These are phyloP conservation scores for Erythrocercus mccallii DNA, from an alignment of 2,113 vertebrate species.

Conservation along the genomic window DNA sequence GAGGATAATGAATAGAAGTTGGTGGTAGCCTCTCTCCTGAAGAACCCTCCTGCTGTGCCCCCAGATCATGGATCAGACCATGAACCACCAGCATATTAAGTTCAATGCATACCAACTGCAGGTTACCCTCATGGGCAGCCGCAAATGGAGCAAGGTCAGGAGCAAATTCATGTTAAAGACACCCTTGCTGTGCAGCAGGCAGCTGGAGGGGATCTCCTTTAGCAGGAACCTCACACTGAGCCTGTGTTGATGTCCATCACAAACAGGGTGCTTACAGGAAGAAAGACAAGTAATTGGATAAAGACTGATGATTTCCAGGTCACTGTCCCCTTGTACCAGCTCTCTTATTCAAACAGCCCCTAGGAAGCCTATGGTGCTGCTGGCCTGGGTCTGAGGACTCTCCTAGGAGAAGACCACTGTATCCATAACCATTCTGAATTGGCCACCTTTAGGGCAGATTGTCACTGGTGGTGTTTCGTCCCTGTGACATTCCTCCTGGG, in stretches of 20 bases:
- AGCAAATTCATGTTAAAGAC: neutral
- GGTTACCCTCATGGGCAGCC: neutral
- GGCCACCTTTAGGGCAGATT: neutral
- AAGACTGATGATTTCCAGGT: neutral
- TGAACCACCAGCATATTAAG: neutral
- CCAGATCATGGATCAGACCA: neutral
- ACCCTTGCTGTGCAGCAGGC: neutral
- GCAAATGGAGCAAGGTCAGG: neutral
- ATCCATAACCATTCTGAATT: neutral
- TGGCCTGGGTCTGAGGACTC: neutral
- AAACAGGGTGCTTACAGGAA: fast-evolving
- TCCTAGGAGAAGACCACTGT: neutral
- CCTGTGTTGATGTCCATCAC: neutral
- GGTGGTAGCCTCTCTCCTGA: neutral
- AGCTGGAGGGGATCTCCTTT: neutral
- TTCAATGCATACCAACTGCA: neutral
- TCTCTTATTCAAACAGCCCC: neutral
- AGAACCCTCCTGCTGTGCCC: neutral
- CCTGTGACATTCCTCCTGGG: neutral
- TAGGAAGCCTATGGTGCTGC: fast-evolving
- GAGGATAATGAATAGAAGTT: neutral
- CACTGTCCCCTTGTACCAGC: neutral
- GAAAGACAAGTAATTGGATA: neutral
- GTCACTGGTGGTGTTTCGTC: neutral
- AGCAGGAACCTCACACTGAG: neutral